A percentile compares a stretch with the other conserved stretches of the same genome.
phyloP scores from a whole-genome alignment of 2,113 vertebrate genomes.

The Emydocephalus ijimae region DNA sequence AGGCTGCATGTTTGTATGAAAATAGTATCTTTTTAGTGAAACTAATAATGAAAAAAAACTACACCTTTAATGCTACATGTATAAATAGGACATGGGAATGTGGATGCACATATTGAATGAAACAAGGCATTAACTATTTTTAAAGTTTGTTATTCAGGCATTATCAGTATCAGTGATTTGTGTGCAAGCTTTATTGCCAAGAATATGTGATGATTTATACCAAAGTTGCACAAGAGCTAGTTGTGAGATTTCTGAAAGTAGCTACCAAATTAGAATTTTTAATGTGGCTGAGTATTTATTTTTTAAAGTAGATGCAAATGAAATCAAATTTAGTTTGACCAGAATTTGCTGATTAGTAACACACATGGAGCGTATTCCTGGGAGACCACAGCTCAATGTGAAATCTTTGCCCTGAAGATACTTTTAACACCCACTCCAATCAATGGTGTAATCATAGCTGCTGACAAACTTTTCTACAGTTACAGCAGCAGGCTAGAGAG shows the following conservation, averaged over 20 bases:
- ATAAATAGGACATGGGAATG: neutral
- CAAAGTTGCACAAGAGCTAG: neutral
- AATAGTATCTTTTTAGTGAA: neutral
- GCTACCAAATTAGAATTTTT: neutral
- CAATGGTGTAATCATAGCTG: neutral
- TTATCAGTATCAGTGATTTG: neutral
- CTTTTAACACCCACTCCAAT: neutral
- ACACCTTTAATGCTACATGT: neutral
- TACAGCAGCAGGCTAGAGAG: neutral
- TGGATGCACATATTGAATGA: neutral
- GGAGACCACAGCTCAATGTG: neutral
- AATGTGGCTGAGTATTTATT: neutral
- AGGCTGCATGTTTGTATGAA: neutral
- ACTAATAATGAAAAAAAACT: neutral
- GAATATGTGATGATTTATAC: neutral
- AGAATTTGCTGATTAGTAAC: neutral
- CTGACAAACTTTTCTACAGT: neutral
- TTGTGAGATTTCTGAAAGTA: neutral
- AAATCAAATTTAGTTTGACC: neutral
- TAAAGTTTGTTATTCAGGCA: neutral
- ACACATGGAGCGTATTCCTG: neutral
- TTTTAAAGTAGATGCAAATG: neutral
- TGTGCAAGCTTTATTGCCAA: neutral
- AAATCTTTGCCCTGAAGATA: neutral
- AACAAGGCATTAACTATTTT: neutral